Evolutionary conservation across 1,140 invertebrate genomes (phyloP).

Genomic region (Drosophila mauritiana): DNA sequence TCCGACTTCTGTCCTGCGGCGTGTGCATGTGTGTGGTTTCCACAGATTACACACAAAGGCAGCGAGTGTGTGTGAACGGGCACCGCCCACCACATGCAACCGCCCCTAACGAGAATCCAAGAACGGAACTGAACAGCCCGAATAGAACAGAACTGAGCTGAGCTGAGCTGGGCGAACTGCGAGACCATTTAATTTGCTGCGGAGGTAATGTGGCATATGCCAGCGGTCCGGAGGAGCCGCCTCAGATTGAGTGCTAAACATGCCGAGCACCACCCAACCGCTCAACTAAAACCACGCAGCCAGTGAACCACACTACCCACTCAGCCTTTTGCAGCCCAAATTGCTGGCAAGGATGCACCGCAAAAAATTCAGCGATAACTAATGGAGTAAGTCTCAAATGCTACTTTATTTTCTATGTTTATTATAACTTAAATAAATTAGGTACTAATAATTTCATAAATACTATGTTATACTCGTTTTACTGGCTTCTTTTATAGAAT

Average conservation of each 20-base stretch:
- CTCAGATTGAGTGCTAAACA: constrained; percentile 80
- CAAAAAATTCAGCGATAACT: neutral
- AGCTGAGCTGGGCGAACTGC: constrained; percentile 53
- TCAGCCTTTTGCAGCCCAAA: constrained; percentile 15
- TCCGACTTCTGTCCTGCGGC: constrained; percentile 28
- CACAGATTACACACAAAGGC: constrained; percentile 55
- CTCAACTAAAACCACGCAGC: constrained; percentile 3
- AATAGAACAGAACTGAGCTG: neutral
- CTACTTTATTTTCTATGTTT: too few species aligned
- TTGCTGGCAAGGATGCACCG: neutral
- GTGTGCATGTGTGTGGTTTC: constrained; percentile 50
- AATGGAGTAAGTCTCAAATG: too few species aligned
- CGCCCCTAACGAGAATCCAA: constrained; percentile 67
- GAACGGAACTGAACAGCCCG: constrained; percentile 9
- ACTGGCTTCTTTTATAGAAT: too few species aligned
- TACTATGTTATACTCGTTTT: too few species aligned
- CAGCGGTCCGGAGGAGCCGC: constrained; percentile 38
- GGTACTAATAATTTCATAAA: too few species aligned
- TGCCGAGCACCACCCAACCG: constrained; percentile 24
- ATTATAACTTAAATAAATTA: too few species aligned
- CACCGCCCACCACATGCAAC: constrained; percentile 48
- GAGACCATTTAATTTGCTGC: constrained; percentile 80
- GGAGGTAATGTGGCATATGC: constrained; percentile 79
- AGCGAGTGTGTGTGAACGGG: constrained; percentile 14
- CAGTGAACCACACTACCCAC: constrained; percentile 3